These are phyloP conservation scores for Octopus sinensis DNA, from an alignment of 1,140 invertebrate species.

Conservation along the genomic window DNA sequence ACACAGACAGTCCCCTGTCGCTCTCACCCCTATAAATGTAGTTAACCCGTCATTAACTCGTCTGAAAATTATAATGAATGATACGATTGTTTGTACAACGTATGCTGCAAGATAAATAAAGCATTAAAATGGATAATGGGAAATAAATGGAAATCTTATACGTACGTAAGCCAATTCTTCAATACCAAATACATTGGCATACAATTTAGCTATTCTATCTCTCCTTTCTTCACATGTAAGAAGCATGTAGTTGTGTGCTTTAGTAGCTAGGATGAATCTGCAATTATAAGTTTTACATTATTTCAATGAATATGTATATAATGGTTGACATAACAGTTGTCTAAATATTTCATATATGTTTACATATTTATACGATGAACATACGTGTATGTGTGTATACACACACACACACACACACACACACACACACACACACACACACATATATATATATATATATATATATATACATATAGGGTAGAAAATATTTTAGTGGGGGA, in stretches of 20 bases:
- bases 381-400: too few relatives aligned
- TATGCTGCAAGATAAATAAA: too few relatives aligned
- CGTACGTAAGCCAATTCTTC: constrained; percentile 34
- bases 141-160: not conserved
- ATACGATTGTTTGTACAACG: too few relatives aligned
- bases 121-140: too few relatives aligned
- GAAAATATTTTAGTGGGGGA: too few relatives aligned
- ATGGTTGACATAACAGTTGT: too few relatives aligned
- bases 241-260: constrained; percentile 27
- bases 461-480: too few relatives aligned
- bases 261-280: constrained; percentile 45
- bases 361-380: not conserved
- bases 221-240: constrained; percentile 32
- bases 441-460: not conserved
- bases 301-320: too few relatives aligned
- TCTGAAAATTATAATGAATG: too few relatives aligned
- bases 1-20: too few relatives aligned
- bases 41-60: too few relatives aligned
- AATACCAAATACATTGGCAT: constrained; percentile 37
- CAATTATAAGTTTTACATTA: not conserved
- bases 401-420: not conserved
- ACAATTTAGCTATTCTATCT: constrained; percentile 26
- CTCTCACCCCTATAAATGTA: too few relatives aligned
- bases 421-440: not conserved
- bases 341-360: not conserved